Percentiles rank a stretch among this genome's conserved stretches.
phyloP scores from a whole-genome alignment of 2,113 vertebrate genomes.

The Bubalus kerabau region DNA sequence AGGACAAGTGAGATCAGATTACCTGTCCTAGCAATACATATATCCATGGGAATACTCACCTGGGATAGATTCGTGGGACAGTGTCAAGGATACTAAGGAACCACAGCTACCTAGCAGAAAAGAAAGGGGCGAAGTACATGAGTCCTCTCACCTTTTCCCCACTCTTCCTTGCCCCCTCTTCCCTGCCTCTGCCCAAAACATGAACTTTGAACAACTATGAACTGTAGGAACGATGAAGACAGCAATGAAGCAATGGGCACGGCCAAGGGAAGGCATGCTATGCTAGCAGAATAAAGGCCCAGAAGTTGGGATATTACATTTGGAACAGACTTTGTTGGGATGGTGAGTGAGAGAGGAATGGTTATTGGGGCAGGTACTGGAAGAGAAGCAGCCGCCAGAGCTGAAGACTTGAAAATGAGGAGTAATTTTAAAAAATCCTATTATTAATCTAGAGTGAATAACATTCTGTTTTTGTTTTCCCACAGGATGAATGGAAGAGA shows the following conservation, averaged over 20 bases:
- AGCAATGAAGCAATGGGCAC: background rate
- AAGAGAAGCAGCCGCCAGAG: background rate
- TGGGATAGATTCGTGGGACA: background rate
- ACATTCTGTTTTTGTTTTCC: constrained; percentile 8
- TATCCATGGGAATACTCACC: background rate
- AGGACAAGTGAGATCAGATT: constrained; percentile 36
- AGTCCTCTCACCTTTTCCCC: background rate
- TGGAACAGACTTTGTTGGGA: background rate
- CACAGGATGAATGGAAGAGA: background rate
- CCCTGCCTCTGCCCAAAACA: background rate
- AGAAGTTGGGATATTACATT: constrained; percentile 11
- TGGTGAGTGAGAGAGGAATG: background rate
- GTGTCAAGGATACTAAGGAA: background rate
- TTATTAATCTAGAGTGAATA: background rate
- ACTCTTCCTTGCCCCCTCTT: background rate
- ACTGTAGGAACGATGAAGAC: background rate
- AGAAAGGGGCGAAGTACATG: background rate
- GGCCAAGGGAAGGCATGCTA: background rate
- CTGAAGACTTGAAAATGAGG: background rate
- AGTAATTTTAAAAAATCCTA: background rate
- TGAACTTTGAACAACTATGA: constrained; percentile 15
- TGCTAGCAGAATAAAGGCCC: background rate
- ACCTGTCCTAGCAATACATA: background rate
- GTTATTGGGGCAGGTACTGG: background rate
- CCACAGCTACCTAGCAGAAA: background rate